Conservation (phyloP, 53 echinoderm and acorn worm species). For the Glandiceps talaboti region DNA sequence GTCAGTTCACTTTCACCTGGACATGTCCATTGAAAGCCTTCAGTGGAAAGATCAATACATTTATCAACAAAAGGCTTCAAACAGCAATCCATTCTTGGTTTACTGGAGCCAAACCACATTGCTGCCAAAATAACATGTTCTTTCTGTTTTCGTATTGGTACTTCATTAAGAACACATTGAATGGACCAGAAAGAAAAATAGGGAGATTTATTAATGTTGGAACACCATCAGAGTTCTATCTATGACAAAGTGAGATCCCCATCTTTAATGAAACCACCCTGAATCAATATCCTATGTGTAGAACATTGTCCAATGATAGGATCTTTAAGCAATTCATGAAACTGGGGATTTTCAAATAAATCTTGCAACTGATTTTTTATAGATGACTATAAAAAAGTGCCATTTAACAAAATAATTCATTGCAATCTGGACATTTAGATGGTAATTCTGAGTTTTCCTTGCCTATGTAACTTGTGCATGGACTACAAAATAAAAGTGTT, state of each 20-base stretch:
- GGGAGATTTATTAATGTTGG: conserved; percentile 20
- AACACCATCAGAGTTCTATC: conserved; percentile 26
- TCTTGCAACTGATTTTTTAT: not conserved
- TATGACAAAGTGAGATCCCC: conserved; percentile 9
- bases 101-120: conserved; percentile 15
- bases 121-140: conserved; percentile 23
- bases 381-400: too few species aligned
- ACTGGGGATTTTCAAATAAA: not conserved
- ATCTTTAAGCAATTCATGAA: not conserved
- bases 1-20: not conserved
- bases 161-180: conserved; percentile 19
- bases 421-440: conserved; percentile 5
- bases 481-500: conserved; percentile 13
- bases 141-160: conserved; percentile 11
- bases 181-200: conserved; percentile 18
- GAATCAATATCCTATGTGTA: not conserved
- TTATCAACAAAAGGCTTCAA: conserved; percentile 25
- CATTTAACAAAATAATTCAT: not conserved
- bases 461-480: conserved; percentile 13
- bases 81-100: conserved; percentile 20
- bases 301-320: not conserved
- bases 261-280: not conserved
- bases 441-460: not conserved
- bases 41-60: not conserved
- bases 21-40: conserved; percentile 13